Conservation (phyloP, 2,797 vertebrate genomes). For the Gymnothorax reevesii region DNA sequence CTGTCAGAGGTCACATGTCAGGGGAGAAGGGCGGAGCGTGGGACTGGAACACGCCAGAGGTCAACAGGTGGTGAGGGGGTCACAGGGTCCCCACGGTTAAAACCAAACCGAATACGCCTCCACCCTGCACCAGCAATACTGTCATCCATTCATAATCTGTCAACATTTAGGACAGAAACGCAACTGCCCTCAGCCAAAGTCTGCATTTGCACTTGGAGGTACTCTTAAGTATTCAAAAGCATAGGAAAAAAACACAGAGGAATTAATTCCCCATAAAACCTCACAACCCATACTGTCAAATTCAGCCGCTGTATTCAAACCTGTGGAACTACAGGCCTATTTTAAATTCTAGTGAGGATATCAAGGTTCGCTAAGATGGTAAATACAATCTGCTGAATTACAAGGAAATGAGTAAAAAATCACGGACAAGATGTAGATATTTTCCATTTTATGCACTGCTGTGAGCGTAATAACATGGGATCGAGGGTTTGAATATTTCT, state of each 20-base stretch:
- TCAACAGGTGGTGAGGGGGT: conserved; percentile 43
- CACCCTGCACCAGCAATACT: background rate
- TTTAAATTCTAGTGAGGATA: background rate
- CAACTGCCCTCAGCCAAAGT: conserved; percentile 46
- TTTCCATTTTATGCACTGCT: no score
- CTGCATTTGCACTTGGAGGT: conserved; percentile 60
- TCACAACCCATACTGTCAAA: no score
- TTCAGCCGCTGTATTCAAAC: no score
- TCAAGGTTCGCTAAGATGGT: background rate
- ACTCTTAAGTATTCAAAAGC: background rate
- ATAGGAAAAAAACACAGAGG: background rate
- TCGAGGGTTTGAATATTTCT: no score
- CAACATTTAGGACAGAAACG: conserved; percentile 36
- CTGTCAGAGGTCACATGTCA: conserved; percentile 52
- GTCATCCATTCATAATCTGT: no score
- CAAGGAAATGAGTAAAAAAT: no score
- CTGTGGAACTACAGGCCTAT: no score
- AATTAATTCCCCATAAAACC: no score
- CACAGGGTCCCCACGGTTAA: conserved; percentile 26
- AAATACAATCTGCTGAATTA: no score
- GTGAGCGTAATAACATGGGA: no score
- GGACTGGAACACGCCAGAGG: conserved; percentile 43
- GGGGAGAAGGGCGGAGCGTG: conserved; percentile 43
- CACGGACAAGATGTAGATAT: no score
- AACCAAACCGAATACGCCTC: background rate